phyloP scores from a whole-genome alignment of 2,797 vertebrate genomes.

The Oryzias dopingdopingensis region DNA sequence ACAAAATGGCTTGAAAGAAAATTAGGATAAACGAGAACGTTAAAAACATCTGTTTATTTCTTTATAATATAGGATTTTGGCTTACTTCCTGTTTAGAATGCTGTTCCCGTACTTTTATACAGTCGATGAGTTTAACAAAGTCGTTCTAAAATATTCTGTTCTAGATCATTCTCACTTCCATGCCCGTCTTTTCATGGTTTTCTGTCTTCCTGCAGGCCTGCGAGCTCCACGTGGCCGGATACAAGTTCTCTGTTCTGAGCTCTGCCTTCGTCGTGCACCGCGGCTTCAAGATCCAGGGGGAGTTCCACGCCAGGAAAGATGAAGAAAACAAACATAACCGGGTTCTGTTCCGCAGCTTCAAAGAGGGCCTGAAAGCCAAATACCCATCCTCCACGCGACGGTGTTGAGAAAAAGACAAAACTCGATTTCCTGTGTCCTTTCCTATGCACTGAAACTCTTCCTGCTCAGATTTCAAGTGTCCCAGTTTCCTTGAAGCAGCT shows the following conservation, averaged over 20 bases:
- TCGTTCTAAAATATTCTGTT: no score
- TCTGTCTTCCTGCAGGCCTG: constrained; percentile 76
- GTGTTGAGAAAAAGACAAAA: constrained; percentile 74
- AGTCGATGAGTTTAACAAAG: no score
- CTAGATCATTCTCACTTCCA: no score
- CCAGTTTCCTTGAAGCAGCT: constrained; percentile 9
- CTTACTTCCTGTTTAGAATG: no score
- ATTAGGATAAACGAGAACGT: no score
- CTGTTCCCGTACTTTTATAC: no score
- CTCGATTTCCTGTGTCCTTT: not conserved
- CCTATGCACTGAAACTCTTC: not conserved
- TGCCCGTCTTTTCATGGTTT: not conserved
- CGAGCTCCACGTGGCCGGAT: constrained; percentile 88
- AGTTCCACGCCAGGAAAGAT: constrained; percentile 87
- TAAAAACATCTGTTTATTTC: no score
- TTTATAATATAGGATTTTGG: no score
- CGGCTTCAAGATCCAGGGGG: constrained; percentile 87
- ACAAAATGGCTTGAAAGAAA: no score
- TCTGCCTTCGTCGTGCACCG: constrained; percentile 87
- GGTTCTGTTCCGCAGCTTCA: constrained; percentile 87
- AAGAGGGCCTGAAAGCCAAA: constrained; percentile 88
- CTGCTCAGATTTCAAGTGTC: not conserved
- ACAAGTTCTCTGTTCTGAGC: constrained; percentile 85
- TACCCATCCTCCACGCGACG: constrained; percentile 82
- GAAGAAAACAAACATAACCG: constrained; percentile 89